Conservation (phyloP, 2,888 invertebrate genomes). For the Argyresthia goedartella region DNA sequence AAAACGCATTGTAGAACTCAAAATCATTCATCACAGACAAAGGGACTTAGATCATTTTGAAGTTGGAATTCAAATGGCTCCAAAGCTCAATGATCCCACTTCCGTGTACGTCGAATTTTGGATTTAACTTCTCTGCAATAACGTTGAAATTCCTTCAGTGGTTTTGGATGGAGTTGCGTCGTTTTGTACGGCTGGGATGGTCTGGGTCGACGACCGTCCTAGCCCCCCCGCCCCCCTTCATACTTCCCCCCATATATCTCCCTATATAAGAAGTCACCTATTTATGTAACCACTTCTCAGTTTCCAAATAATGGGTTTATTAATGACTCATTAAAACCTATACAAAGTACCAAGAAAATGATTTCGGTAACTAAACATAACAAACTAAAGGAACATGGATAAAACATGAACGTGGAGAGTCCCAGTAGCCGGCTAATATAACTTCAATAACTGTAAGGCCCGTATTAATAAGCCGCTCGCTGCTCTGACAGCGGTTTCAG, state of each 20-base stretch:
- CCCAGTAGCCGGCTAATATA: too few relatives aligned
- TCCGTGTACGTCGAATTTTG: slow-evolving; percentile 25
- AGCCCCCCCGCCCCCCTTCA: slow-evolving; percentile 29
- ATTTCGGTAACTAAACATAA: too few relatives aligned
- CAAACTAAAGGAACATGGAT: too few relatives aligned
- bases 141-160: slow-evolving; percentile 22
- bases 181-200: slow-evolving; percentile 18
- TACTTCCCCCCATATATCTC: slow-evolving; percentile 5
- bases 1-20: slow-evolving; percentile 12
- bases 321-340: too few relatives aligned
- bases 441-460: too few relatives aligned
- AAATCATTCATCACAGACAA: slow-evolving; percentile 12
- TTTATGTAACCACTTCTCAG: not conserved
- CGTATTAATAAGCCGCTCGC: too few relatives aligned
- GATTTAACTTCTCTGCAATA: slow-evolving; percentile 21
- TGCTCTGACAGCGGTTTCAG: too few relatives aligned
- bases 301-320: too few relatives aligned
- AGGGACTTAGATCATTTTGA: slow-evolving; percentile 28
- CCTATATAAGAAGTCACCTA: slow-evolving; percentile 24
- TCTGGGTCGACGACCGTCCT: slow-evolving; percentile 61
- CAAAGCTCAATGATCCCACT: slow-evolving; percentile 64
- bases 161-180: slow-evolving; percentile 21
- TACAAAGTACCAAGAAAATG: too few relatives aligned
- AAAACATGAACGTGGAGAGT: too few relatives aligned
- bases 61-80: slow-evolving; percentile 40